A percentile compares a stretch with the other conserved stretches of the same genome.
Conservation (phyloP, 2,888 invertebrate genomes). For the Helobdella robusta region DNA sequence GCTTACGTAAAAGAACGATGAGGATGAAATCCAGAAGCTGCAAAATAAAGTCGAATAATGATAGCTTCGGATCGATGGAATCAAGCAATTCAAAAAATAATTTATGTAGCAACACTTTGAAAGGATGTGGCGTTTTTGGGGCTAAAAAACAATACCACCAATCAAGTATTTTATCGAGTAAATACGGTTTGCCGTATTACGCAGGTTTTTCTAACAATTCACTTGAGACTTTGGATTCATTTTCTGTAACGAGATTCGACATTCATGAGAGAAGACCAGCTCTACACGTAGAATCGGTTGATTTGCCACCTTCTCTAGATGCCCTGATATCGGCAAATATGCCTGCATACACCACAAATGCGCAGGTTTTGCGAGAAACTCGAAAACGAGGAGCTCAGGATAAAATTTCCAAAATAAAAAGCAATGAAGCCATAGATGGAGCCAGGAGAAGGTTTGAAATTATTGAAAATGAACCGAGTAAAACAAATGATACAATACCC, state of each 20-base stretch:
- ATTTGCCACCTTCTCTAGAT: slow-evolving; percentile 19
- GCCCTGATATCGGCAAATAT: slow-evolving; percentile 19
- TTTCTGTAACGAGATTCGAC: slow-evolving; percentile 20
- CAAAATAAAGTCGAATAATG: not conserved
- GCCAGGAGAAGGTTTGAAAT: not conserved
- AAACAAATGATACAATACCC: not conserved
- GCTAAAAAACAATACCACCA: not conserved
- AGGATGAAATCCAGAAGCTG: not conserved
- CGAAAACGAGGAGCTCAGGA: slow-evolving; percentile 4
- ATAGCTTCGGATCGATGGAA: not conserved
- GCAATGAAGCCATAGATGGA: not conserved
- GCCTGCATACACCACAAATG: slow-evolving; percentile 23
- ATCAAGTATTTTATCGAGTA: slow-evolving; percentile 1
- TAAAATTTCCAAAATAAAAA: not conserved
- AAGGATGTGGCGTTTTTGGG: slow-evolving; percentile 16
- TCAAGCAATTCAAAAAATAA: slow-evolving; percentile 7
- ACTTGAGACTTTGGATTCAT: slow-evolving; percentile 18
- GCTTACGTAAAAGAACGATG: not conserved
- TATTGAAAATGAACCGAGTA: not conserved
- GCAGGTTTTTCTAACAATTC: slow-evolving; percentile 5
- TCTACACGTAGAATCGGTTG: slow-evolving; percentile 19
- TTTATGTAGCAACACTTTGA: slow-evolving; percentile 7
- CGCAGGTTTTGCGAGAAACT: not conserved
- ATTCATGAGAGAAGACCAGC: slow-evolving; percentile 21
- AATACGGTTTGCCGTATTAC: slow-evolving; percentile 5